Conservation (phyloP, 2,113 vertebrate species). For the Mesocricetus auratus region DNA sequence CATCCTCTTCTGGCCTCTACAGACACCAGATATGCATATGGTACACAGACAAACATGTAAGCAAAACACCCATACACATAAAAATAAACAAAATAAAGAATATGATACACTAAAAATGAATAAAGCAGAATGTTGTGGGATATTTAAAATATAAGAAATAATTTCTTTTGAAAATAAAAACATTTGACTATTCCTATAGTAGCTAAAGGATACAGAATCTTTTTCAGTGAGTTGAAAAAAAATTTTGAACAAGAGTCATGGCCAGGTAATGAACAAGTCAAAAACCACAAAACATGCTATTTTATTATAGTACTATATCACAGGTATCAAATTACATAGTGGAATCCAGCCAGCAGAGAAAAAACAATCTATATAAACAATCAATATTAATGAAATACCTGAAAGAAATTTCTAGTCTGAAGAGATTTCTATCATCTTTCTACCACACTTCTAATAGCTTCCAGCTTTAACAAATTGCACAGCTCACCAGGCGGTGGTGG, state of each 20-base stretch:
- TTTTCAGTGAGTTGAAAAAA: constrained; percentile 38
- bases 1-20: background rate
- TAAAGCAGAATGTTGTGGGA: constrained; percentile 33
- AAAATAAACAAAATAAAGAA: background rate
- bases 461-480: constrained; percentile 74
- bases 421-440: constrained; percentile 67
- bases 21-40: background rate
- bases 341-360: constrained; percentile 68
- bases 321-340: background rate
- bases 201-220: constrained; percentile 28
- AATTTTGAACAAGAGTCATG: constrained; percentile 38
- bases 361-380: constrained; percentile 69
- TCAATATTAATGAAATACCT: constrained; percentile 74
- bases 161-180: constrained; percentile 48
- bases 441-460: constrained; percentile 68
- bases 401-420: constrained; percentile 67
- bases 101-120: constrained; percentile 34
- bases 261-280: constrained; percentile 52
- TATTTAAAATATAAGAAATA: constrained; percentile 45
- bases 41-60: background rate
- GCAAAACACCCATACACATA: background rate
- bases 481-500: background rate
- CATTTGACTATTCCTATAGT: constrained; percentile 28
- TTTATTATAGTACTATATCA: constrained; percentile 44
- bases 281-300: constrained; percentile 50